These are phyloP conservation scores for Leucoma salicis DNA, from an alignment of 2,888 invertebrate species.

Conservation along the genomic window DNA sequence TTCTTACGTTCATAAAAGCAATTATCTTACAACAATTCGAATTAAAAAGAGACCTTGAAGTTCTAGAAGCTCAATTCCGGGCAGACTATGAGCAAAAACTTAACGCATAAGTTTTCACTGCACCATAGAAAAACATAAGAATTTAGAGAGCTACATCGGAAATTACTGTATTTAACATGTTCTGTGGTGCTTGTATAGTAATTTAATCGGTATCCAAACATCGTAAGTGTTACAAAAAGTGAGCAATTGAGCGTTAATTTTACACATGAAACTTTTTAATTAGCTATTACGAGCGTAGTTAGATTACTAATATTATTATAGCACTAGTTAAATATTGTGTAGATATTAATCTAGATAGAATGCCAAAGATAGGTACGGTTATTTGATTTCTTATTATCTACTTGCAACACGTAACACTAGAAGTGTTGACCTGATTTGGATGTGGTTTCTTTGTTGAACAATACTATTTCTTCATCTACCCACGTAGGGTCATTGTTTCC, in stretches of 20 bases:
- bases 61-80: no score
- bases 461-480: constrained; percentile 9
- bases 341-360: background rate
- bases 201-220: constrained; percentile 27
- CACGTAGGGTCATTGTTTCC: background rate
- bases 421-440: constrained; percentile 9
- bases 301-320: background rate
- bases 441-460: constrained; percentile 22
- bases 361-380: background rate
- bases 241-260: constrained; percentile 25
- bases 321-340: background rate
- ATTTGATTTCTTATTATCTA: constrained; percentile 3
- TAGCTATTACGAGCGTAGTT: background rate
- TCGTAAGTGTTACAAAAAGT: constrained; percentile 22
- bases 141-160: constrained; percentile 29
- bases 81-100: constrained; percentile 12
- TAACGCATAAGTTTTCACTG: background rate
- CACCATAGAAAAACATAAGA: constrained; percentile 13
- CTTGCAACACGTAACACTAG: constrained; percentile 1
- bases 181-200: constrained; percentile 19
- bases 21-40: constrained; percentile 1
- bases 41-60: constrained; percentile 21
- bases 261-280: constrained; percentile 19
- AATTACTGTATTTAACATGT: constrained; percentile 15
- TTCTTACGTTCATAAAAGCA: background rate